Conservation (phyloP, 2,113 vertebrate species). For the Brienomyrus longianalis region DNA sequence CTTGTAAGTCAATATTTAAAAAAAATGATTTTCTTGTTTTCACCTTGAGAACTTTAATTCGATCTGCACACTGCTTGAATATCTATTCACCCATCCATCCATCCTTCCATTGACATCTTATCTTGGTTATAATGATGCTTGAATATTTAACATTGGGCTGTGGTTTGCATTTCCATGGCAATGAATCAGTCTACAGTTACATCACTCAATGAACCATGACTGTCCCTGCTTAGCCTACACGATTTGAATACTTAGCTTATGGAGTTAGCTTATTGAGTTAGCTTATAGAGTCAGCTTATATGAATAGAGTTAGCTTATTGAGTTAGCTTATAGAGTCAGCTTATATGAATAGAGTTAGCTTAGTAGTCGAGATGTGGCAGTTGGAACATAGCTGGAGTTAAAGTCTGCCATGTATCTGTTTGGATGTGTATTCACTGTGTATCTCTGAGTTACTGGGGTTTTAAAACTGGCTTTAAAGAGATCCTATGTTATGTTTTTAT, state of each 20-base stretch:
- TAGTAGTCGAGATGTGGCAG: background rate
- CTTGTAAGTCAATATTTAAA: background rate
- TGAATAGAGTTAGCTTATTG: too few relatives aligned
- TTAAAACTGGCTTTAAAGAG: background rate
- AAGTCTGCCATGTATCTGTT: background rate
- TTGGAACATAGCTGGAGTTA: background rate
- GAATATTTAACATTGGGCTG: background rate
- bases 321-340: too few relatives aligned
- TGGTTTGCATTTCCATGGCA: background rate
- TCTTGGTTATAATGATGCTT: background rate
- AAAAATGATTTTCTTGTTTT: background rate
- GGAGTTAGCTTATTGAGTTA: too few relatives aligned
- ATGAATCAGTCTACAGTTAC: background rate
- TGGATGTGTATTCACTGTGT: background rate
- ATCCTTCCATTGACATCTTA: background rate
- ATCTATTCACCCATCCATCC: background rate
- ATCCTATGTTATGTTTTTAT: background rate
- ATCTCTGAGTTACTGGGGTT: background rate
- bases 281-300: too few relatives aligned
- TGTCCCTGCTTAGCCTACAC: background rate
- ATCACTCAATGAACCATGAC: background rate
- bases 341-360: background rate
- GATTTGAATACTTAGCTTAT: background rate
- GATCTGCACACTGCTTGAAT: background rate
- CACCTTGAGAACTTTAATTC: background rate